Base-by-base conservation (phyloP, 2,888 invertebrate genomes). In the Gasteruption jaculator region DNA sequence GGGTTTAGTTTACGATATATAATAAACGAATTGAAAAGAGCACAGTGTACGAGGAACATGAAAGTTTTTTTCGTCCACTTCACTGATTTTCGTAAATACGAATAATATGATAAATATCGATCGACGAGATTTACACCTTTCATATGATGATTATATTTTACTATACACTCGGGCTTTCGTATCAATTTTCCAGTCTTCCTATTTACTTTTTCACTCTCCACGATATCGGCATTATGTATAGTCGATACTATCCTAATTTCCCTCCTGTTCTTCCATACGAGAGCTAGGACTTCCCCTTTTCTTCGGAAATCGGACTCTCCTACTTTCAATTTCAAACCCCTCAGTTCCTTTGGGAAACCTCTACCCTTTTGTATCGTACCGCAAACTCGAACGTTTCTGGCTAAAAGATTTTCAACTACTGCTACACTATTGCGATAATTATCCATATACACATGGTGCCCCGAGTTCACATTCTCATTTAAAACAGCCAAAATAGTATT, bases 341-440 rank as follows among this genome's bases (percentile, higher is more conserved):
- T 12, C 4, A 29, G 38, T n/a, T 18, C 20, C 20, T 29, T 29
- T 15, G 38, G 29, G 29, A 29, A 19, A 26, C 29, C 29, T 12
- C 19, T 38, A 18, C 29, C 20, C 38, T n/a, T 36, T 6, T 15
- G 37, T 38, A 43, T 43, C 19, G 43, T 32, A 19, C 43, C 43
- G 35, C 43, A 43, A 12, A 43, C 16, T 38, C 43, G 37, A 15
- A 38, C 38, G 35, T 42, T 42, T 20, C 37, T 42, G 14, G 21
- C 21, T 18, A 42, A 25, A 19, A 36, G 19, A 10, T 27, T 26
- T 31, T 42, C 37, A 30, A 37, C 42, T 22, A 24, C 20, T 12
- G 19, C 25, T 12, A 37, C 14, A 42, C 19, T 30, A 37, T 42
- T 42, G 24, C 35, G 30, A 41, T 29, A 41, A 29, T 36, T 36